Evolutionary conservation across 2,797 vertebrate genomes (phyloP).

Genomic region (Gallinago nigripennis): DNA sequence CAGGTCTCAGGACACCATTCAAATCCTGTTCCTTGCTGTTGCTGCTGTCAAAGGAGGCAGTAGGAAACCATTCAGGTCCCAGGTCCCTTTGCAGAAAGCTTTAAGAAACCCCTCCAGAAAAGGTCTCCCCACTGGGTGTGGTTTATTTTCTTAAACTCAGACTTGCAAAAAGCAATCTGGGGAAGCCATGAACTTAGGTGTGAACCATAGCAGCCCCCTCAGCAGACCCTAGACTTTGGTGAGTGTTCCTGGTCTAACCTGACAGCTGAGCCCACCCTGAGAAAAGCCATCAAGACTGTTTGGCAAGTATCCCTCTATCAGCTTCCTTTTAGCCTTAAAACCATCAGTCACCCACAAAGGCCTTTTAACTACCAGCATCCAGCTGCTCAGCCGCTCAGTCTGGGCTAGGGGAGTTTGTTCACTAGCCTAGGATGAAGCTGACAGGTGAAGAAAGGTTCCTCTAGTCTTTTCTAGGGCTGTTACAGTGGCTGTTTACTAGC

Average conservation of each 20-base stretch:
- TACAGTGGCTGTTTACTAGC: neutral
- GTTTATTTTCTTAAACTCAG: neutral
- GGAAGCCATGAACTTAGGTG: neutral
- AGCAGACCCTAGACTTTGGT: neutral
- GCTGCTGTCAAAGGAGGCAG: too few species aligned
- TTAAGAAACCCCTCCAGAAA: neutral
- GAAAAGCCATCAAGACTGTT: accelerated
- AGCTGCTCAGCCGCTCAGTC: neutral
- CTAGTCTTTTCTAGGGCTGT: neutral
- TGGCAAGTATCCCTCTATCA: accelerated
- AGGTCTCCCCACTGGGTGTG: neutral
- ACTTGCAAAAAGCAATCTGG: neutral
- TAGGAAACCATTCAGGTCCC: conserved; percentile 22
- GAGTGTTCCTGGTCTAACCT: neutral
- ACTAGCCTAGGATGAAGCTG: accelerated
- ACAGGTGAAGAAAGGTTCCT: neutral
- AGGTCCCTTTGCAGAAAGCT: neutral
- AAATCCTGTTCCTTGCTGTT: neutral
- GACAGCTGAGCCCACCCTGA: neutral
- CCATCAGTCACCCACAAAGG: neutral
- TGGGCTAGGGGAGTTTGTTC: neutral
- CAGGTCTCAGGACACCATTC: conserved; percentile 40
- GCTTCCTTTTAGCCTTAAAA: neutral
- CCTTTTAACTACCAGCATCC: neutral
- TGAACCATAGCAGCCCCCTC: neutral